Conservation (phyloP, 2,113 vertebrate genomes). For the Synchiropus splendidus region DNA sequence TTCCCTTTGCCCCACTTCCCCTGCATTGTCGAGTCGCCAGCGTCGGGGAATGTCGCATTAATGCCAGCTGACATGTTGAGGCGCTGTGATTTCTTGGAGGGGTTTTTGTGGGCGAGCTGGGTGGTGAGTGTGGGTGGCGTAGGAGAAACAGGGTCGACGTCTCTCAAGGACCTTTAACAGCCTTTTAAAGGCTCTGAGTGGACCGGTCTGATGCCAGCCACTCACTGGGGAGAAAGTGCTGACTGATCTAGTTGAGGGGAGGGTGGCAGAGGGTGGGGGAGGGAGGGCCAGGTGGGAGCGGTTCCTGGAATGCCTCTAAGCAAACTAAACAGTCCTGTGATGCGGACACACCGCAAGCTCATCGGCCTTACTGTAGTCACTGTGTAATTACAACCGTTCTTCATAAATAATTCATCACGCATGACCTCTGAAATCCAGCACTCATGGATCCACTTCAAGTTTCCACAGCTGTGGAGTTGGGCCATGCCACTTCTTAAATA, state of each 20-base stretch:
- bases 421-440: constrained; percentile 41
- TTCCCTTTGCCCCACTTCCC: constrained; percentile 52
- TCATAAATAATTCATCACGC: constrained; percentile 55
- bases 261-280: background rate
- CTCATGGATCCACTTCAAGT: constrained; percentile 15
- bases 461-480: background rate
- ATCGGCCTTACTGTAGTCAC: constrained; percentile 25
- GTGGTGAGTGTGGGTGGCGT: constrained; percentile 29
- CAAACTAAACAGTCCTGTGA: constrained; percentile 14
- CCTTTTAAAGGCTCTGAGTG: constrained; percentile 56
- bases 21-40: constrained; percentile 26
- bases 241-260: constrained; percentile 29
- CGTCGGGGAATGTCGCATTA: constrained; percentile 36
- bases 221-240: constrained; percentile 36
- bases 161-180: constrained; percentile 47
- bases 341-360: constrained; percentile 21
- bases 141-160: constrained; percentile 21
- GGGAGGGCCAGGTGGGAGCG: constrained; percentile 1
- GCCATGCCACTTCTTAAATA: too few species aligned
- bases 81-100: constrained; percentile 54
- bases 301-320: constrained; percentile 44
- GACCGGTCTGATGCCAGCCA: constrained; percentile 29
- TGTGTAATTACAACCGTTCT: constrained; percentile 53
- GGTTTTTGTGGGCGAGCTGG: constrained; percentile 28
- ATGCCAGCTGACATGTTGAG: constrained; percentile 62